Conservation (phyloP, 2,113 vertebrate genomes). For the Antennarius striatus region DNA sequence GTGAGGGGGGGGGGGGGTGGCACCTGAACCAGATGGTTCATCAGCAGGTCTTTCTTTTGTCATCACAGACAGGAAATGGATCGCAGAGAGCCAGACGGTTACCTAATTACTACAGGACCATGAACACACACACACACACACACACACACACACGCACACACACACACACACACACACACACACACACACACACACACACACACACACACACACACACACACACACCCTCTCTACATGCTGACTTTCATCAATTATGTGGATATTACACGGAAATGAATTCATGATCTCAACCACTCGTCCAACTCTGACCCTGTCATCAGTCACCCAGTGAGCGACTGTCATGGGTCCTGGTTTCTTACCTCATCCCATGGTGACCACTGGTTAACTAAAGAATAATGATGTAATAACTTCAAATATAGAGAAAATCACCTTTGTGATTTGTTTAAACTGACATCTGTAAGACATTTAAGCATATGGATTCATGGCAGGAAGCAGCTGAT, state of each 20-base stretch:
- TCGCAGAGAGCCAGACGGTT: conserved; percentile 63
- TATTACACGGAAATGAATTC: too few species aligned
- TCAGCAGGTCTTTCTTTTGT: conserved; percentile 68
- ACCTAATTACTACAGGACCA: conserved; percentile 60
- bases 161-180: conserved; percentile 3
- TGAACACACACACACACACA: conserved; percentile 35
- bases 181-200: not conserved
- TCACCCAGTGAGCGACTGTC: too few species aligned
- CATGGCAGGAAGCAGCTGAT: not conserved
- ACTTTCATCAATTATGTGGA: too few species aligned
- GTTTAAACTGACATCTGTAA: not conserved
- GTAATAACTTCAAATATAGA: not conserved
- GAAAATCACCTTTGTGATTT: not conserved
- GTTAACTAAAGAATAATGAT: not conserved
- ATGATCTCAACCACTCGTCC: too few species aligned
- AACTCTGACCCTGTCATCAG: too few species aligned
- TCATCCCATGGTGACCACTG: not conserved
- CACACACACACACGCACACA: conserved; percentile 21
- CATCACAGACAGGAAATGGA: conserved; percentile 71
- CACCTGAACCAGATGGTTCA: conserved; percentile 73
- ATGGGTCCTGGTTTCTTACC: too few species aligned
- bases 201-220: not conserved
- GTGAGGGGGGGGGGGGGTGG: conserved; percentile 13
- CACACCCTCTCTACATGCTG: not conserved
- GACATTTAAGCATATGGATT: not conserved